phyloP scores from a whole-genome alignment of 2,888 invertebrate genomes.

The Tyria jacobaeae region DNA sequence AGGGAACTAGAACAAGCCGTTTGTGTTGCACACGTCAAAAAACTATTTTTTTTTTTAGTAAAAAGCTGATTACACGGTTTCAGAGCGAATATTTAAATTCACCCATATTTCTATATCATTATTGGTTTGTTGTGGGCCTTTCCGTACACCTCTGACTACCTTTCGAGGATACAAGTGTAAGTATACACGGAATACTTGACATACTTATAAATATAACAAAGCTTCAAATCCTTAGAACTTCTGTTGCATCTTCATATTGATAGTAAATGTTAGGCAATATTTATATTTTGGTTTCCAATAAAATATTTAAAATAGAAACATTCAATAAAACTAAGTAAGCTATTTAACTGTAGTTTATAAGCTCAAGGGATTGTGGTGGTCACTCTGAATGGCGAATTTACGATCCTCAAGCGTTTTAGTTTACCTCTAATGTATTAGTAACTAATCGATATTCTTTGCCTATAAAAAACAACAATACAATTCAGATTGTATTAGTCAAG shows the following conservation, averaged over 20 bases:
- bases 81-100: too few relatives aligned
- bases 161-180: too few relatives aligned
- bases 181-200: too few relatives aligned
- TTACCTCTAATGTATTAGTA: slow-evolving; percentile 5
- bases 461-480: neutral
- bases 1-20: too few relatives aligned
- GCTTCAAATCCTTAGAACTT: neutral
- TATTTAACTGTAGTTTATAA: slow-evolving; percentile 49
- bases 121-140: too few relatives aligned
- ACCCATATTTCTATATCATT: too few relatives aligned
- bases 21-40: too few relatives aligned
- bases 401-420: slow-evolving; percentile 56
- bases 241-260: neutral
- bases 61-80: too few relatives aligned
- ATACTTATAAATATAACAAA: too few relatives aligned
- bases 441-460: too few relatives aligned
- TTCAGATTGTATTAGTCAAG: neutral
- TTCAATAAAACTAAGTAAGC: slow-evolving; percentile 51
- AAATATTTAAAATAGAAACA: slow-evolving; percentile 38
- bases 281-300: slow-evolving; percentile 15
- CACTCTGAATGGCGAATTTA: slow-evolving; percentile 66
- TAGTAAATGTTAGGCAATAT: neutral
- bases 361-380: slow-evolving; percentile 55
- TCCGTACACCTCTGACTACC: too few relatives aligned
- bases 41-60: too few relatives aligned